Percentiles rank a stretch among this genome's conserved stretches.
Conservation (phyloP, 37 sponge, comb jelly and placozoan genomes). For the Ephydatia muelleri region DNA sequence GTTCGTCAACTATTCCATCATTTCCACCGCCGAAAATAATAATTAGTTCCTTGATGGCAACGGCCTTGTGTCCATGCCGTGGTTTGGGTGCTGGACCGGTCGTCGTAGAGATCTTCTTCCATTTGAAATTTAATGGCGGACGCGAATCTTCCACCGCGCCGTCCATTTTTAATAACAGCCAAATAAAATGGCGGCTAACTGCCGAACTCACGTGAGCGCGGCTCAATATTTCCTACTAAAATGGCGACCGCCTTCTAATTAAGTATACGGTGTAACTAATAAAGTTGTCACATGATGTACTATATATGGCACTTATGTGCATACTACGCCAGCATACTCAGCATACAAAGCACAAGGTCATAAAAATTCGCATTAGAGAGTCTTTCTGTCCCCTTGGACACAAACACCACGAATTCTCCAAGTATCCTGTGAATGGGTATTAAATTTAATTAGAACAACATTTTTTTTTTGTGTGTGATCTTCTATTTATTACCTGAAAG, state of each 20-base stretch:
- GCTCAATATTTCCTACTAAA: too few relatives aligned
- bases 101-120: constrained; percentile 70
- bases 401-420: constrained; percentile 33
- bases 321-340: too few relatives aligned
- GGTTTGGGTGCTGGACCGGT: constrained; percentile 86
- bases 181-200: background rate
- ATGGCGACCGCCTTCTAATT: constrained; percentile 14
- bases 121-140: constrained; percentile 52
- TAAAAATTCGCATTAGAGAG: too few relatives aligned
- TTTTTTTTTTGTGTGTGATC: background rate
- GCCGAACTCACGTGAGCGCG: too few relatives aligned
- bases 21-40: constrained; percentile 98
- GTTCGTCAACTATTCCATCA: constrained; percentile 96
- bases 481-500: constrained; percentile 43
- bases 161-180: constrained; percentile 23
- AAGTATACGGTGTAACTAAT: constrained; percentile 68
- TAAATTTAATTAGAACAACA: background rate
- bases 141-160: background rate
- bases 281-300: too few relatives aligned
- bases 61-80: constrained; percentile 96
- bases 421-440: constrained; percentile 39
- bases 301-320: too few relatives aligned
- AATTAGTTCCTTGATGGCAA: constrained; percentile 92
- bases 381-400: background rate
- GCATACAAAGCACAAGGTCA: too few relatives aligned